Conservation (phyloP, 2,113 vertebrate genomes). For the Falcunculus frontatus region DNA sequence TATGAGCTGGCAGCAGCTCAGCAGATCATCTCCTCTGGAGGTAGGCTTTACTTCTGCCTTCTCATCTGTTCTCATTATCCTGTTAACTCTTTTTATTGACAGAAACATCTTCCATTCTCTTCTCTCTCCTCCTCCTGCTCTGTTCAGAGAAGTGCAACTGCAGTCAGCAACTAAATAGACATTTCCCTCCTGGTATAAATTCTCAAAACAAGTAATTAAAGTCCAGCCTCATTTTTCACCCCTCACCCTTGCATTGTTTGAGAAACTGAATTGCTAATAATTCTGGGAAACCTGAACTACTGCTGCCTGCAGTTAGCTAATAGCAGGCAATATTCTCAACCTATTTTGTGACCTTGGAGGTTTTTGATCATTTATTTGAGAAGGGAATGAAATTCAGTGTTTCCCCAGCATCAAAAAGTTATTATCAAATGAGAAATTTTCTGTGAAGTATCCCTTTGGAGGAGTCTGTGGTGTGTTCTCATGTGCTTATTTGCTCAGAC, state of each 20-base stretch:
- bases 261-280: neutral
- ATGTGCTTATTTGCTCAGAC: neutral
- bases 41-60: neutral
- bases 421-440: neutral
- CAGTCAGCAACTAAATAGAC: neutral
- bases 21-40: neutral
- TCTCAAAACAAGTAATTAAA: neutral
- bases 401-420: neutral
- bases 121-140: neutral
- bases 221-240: neutral
- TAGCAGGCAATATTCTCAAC: neutral
- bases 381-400: neutral
- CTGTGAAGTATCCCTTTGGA: neutral
- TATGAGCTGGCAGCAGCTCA: neutral
- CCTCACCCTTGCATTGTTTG: neutral
- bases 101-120: neutral
- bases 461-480: too few species aligned
- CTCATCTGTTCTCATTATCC: neutral
- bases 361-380: neutral
- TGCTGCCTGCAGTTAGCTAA: neutral
- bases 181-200: neutral
- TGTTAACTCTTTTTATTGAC: neutral
- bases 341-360: neutral
- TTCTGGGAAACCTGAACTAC: neutral
- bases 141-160: neutral